These are phyloP conservation scores for Oligia latruncula DNA, from an alignment of 2,888 invertebrate species.

Conservation along the genomic window DNA sequence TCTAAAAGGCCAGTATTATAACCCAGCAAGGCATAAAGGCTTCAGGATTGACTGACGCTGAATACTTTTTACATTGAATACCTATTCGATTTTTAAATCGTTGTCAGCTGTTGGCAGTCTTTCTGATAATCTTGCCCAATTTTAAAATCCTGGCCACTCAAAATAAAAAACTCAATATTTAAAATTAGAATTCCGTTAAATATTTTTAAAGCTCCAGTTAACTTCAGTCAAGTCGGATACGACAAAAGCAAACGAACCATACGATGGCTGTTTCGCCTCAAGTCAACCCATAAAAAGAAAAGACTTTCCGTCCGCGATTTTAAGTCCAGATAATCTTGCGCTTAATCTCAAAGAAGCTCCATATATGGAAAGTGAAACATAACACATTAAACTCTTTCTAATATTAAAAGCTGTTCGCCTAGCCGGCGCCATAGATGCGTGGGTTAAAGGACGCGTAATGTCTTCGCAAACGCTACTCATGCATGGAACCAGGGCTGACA, in stretches of 20 bases:
- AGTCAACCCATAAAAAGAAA: conserved; percentile 25
- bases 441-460: conserved; percentile 73
- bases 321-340: conserved; percentile 34
- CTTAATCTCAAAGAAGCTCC: conserved; percentile 30
- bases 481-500: conserved; percentile 61
- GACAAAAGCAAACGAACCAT: conserved; percentile 20
- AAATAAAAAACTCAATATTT: neutral
- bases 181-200: conserved; percentile 21
- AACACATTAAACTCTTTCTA: conserved; percentile 64
- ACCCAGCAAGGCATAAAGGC: conserved; percentile 4
- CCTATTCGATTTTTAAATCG: neutral
- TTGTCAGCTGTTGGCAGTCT: neutral
- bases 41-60: neutral
- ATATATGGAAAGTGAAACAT: conserved; percentile 51
- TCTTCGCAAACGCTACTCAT: conserved; percentile 59
- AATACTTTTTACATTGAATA: conserved; percentile 1
- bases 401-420: conserved; percentile 67
- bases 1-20: conserved; percentile 39
- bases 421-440: conserved; percentile 72
- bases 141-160: neutral
- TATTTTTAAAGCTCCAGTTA: neutral
- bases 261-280: conserved; percentile 9
- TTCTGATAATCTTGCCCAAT: neutral
- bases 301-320: conserved; percentile 27
- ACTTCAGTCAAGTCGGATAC: neutral